A percentile compares a stretch with the other conserved stretches of the same genome.
Conservation (phyloP, 2,113 vertebrate species). For the mouse (Mus musculus) region DNA sequence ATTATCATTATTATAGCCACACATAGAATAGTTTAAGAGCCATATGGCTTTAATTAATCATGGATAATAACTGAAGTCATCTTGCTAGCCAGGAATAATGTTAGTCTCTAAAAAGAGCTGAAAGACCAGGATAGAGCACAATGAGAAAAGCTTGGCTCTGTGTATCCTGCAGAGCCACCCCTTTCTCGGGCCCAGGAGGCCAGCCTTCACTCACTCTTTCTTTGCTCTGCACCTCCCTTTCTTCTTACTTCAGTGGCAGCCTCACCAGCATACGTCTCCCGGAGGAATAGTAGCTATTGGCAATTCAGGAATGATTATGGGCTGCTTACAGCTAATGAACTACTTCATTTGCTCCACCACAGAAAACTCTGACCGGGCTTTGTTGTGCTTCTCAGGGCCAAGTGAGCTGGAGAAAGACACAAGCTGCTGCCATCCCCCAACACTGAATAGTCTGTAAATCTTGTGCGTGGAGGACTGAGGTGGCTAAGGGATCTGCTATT, state of each 20-base stretch:
- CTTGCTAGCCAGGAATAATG: slow-evolving; percentile 19
- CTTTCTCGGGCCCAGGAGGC: not conserved
- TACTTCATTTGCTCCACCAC: slow-evolving; percentile 62
- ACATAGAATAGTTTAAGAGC: slow-evolving; percentile 54
- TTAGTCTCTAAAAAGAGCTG: slow-evolving; percentile 32
- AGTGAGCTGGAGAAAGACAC: not conserved
- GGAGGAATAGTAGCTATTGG: slow-evolving; percentile 36
- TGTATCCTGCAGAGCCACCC: not conserved
- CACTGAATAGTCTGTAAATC: not conserved
- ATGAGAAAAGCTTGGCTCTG: not conserved
- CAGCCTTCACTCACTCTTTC: not conserved
- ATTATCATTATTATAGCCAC: slow-evolving; percentile 29
- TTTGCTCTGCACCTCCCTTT: not conserved
- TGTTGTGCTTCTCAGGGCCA: not conserved
- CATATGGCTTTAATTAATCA: slow-evolving; percentile 67
- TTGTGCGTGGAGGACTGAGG: not conserved
- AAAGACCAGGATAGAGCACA: not conserved
- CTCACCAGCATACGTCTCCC: slow-evolving; percentile 54
- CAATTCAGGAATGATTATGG: slow-evolving; percentile 63
- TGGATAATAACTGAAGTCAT: slow-evolving; percentile 53
- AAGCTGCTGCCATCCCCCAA: not conserved
- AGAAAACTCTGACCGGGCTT: slow-evolving; percentile 42
- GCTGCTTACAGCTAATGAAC: slow-evolving; percentile 72
- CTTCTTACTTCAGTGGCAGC: slow-evolving; percentile 40
- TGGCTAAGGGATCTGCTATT: not conserved